Percentiles rank a stretch among this genome's conserved stretches.
Evolutionary conservation across 1,140 invertebrate genomes (phyloP).

Genomic region (Rhagoletis pomonella): DNA sequence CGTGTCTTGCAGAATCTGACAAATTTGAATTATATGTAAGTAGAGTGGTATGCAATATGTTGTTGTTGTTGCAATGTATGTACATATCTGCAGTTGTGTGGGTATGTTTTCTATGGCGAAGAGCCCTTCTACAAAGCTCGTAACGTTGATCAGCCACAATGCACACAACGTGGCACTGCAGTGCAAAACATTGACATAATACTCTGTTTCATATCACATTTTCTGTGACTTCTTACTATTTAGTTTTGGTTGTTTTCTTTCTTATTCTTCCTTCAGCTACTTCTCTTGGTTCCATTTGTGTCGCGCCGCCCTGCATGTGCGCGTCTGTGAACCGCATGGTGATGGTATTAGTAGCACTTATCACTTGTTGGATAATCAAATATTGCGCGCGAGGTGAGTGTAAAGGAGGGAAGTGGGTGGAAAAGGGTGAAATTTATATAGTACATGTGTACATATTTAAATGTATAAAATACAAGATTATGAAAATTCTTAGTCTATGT

Average conservation of each 20-base stretch:
- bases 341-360: slow-evolving; percentile 79
- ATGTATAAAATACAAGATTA: not conserved
- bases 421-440: not conserved
- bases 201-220: slow-evolving; percentile 17
- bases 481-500: not conserved
- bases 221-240: not conserved
- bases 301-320: slow-evolving; percentile 77
- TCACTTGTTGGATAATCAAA: slow-evolving; percentile 78
- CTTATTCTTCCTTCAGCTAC: slow-evolving; percentile 75
- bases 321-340: slow-evolving; percentile 78
- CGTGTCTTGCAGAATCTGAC: slow-evolving; percentile 73
- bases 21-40: slow-evolving; percentile 76
- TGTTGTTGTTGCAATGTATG: not conserved
- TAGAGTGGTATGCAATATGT: slow-evolving; percentile 52
- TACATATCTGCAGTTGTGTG: not conserved
- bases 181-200: slow-evolving; percentile 13
- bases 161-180: not conserved
- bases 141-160: not conserved
- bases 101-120: not conserved
- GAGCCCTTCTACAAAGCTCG: not conserved
- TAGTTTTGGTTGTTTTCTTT: not conserved
- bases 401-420: not conserved
- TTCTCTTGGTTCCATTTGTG: slow-evolving; percentile 80
- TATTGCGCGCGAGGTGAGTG: slow-evolving; percentile 76
- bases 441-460: not conserved